Conservation (phyloP, 2,113 vertebrate genomes). For the Paradoxurus hermaphroditus region DNA sequence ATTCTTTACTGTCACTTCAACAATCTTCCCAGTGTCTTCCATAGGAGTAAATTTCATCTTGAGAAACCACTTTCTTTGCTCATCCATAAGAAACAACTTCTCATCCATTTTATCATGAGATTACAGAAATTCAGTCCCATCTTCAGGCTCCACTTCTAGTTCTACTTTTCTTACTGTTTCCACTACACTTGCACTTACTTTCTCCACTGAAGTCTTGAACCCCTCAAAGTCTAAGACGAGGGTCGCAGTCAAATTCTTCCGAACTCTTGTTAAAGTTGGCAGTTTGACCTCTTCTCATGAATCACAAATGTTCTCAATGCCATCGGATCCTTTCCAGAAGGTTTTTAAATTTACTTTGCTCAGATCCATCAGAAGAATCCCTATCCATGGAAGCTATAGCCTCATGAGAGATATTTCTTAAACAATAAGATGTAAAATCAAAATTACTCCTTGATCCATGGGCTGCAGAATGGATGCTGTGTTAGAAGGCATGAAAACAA, state of each 20-base stretch:
- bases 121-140: not conserved
- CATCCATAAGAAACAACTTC: not conserved
- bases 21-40: not conserved
- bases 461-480: not conserved
- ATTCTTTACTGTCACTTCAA: not conserved
- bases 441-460: not conserved
- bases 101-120: not conserved
- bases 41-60: not conserved
- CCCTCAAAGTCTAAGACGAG: not conserved
- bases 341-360: not conserved
- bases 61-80: not conserved
- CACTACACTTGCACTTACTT: not conserved
- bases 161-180: not conserved
- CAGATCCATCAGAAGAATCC: not conserved
- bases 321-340: not conserved
- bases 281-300: not conserved
- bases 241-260: not conserved
- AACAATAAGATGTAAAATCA: not conserved
- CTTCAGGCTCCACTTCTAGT: not conserved
- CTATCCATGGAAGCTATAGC: not conserved
- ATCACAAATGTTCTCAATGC: not conserved
- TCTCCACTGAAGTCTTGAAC: not conserved
- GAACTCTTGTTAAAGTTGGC: not conserved
- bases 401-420: not conserved
- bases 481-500: not conserved